Evolutionary conservation across 2,113 vertebrate species (phyloP).

Genomic region (Paraplagusia blochii): DNA sequence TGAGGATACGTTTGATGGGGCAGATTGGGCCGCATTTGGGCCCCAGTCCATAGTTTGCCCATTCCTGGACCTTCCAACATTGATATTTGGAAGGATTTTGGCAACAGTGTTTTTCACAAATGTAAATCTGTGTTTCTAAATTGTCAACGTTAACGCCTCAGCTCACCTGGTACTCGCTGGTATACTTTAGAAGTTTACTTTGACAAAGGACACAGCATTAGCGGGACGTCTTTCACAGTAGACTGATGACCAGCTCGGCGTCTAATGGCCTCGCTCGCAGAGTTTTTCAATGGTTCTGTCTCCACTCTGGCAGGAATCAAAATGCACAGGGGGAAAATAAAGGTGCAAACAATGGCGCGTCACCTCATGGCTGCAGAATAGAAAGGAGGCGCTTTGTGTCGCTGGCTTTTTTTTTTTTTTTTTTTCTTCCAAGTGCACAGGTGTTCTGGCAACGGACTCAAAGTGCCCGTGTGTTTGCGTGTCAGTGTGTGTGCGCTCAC

Average conservation of each 20-base stretch:
- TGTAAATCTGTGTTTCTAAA: no score
- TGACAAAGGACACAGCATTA: slow-evolving; percentile 44
- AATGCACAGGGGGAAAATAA: slow-evolving; percentile 62
- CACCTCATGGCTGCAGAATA: slow-evolving; percentile 63
- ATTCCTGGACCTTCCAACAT: no score
- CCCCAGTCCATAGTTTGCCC: no score
- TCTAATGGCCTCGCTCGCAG: slow-evolving; percentile 52
- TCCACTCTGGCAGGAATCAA: slow-evolving; percentile 54
- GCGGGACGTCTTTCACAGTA: slow-evolving; percentile 37
- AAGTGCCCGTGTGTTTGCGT: slow-evolving; percentile 36
- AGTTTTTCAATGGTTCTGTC: slow-evolving; percentile 55
- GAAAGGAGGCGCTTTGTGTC: slow-evolving; percentile 61
- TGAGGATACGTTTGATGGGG: no score
- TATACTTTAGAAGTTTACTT: slow-evolving; percentile 30
- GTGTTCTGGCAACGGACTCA: slow-evolving; percentile 70
- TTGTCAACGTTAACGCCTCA: no score
- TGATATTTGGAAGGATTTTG: no score
- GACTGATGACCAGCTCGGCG: slow-evolving; percentile 46
- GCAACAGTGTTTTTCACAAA: no score
- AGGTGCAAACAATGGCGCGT: slow-evolving; percentile 62
- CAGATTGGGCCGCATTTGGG: no score
- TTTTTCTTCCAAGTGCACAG: slow-evolving; percentile 63
- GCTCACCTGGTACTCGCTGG: no score
- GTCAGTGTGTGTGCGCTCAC: slow-evolving; percentile 32
- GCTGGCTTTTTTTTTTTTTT: slow-evolving; percentile 59